Conservation (phyloP, 2,888 invertebrate species). For the Acanthoscelides obtectus region DNA sequence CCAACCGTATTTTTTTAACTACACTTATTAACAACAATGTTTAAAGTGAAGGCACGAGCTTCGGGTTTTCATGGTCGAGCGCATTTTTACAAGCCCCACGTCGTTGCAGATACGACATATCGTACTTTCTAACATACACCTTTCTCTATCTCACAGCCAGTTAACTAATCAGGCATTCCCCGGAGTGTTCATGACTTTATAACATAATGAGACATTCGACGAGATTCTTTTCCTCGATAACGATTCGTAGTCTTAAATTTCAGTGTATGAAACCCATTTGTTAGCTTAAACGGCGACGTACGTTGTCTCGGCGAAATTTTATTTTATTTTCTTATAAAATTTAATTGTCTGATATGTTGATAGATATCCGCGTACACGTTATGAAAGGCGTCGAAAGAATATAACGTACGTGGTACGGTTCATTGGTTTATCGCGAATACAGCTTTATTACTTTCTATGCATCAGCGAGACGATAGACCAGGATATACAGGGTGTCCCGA, state of each 20-base stretch:
- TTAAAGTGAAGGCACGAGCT: neutral
- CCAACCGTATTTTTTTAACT: no score
- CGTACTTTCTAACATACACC: neutral
- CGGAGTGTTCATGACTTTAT: constrained; percentile 19
- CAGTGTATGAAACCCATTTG: constrained; percentile 12
- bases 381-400: neutral
- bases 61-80: neutral
- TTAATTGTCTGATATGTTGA: neutral
- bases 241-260: constrained; percentile 7
- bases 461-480: no score
- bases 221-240: constrained; percentile 16
- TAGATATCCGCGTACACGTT: neutral
- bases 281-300: neutral
- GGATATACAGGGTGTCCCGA: no score
- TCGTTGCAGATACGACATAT: neutral
- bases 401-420: no score
- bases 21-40: no score
- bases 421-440: no score
- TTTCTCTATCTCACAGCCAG: neutral
- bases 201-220: constrained; percentile 18
- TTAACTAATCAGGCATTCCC: constrained; percentile 6
- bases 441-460: no score
- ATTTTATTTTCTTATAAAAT: neutral
- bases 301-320: neutral
- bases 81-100: neutral